phyloP scores from a whole-genome alignment of 64 coral and sea anemone genomes.

The Dendronephthya gigantea region DNA sequence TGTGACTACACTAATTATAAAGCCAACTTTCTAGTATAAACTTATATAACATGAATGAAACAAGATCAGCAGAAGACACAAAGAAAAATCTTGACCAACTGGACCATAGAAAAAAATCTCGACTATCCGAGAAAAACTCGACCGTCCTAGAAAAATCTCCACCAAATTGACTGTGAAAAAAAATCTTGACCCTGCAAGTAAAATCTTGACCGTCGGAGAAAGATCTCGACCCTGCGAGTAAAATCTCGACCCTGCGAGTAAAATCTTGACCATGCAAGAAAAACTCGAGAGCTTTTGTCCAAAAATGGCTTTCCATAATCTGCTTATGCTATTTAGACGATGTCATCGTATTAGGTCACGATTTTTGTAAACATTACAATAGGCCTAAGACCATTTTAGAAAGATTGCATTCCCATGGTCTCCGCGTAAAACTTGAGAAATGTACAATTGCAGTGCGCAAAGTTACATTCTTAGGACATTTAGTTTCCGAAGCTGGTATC shows the following conservation, averaged over 20 bases:
- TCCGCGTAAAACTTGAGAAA: slow-evolving; percentile 1
- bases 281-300: too few relatives aligned
- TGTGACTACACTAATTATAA: too few relatives aligned
- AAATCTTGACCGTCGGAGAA: too few relatives aligned
- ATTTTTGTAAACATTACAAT: background rate
- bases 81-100: background rate
- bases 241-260: too few relatives aligned
- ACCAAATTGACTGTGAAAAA: background rate
- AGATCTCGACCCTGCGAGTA: too few relatives aligned
- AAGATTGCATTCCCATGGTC: background rate
- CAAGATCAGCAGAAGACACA: too few relatives aligned
- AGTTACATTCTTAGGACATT: slow-evolving; percentile 10
- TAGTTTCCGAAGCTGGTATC: slow-evolving; percentile 20
- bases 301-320: background rate
- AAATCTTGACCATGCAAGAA: too few relatives aligned
- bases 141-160: background rate
- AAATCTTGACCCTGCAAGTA: background rate
- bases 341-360: background rate
- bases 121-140: background rate
- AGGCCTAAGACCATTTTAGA: background rate
- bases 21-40: too few relatives aligned
- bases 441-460: background rate
- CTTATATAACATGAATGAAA: too few relatives aligned
- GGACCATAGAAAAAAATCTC: background rate
- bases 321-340: slow-evolving; percentile 17